Percentiles rank a stretch among this genome's conserved stretches.
Conservation (phyloP, 2,888 invertebrate genomes). For the Macroteleia sp. region DNA sequence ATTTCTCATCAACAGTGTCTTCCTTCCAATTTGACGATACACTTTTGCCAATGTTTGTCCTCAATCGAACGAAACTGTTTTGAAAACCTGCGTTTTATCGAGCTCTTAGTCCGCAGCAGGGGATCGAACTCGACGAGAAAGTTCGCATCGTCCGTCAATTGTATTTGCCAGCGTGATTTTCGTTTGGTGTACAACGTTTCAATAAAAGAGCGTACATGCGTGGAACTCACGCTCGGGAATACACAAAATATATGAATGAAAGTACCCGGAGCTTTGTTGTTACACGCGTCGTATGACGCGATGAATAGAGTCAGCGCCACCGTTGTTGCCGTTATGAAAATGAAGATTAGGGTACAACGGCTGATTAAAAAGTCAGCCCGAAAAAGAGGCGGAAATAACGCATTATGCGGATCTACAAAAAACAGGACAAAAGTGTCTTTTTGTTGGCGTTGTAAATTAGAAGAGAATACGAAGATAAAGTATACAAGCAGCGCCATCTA, state of each 20-base stretch:
- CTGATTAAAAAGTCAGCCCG: conserved; percentile 46
- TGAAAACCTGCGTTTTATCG: conserved; percentile 6
- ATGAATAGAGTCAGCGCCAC: conserved; percentile 27
- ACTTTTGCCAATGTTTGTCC: neutral
- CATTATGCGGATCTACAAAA: conserved; percentile 19
- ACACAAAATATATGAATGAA: conserved; percentile 48
- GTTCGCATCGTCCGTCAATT: conserved; percentile 19
- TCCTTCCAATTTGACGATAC: no score
- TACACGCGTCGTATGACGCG: conserved; percentile 34
- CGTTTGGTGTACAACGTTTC: conserved; percentile 1
- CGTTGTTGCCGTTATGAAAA: conserved; percentile 39
- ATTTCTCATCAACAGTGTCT: no score
- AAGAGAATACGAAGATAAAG: no score
- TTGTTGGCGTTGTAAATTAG: conserved; percentile 10
- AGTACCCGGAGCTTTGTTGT: conserved; percentile 40
- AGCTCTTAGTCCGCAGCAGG: neutral
- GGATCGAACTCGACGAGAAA: conserved; percentile 12
- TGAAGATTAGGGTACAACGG: conserved; percentile 43
- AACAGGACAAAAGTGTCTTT: neutral
- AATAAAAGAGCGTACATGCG: conserved; percentile 26
- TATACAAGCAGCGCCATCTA: neutral
- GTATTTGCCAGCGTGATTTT: conserved; percentile 19
- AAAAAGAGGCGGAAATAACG: conserved; percentile 28
- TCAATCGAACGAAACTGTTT: neutral
- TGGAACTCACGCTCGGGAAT: conserved; percentile 25